Evolutionary conservation across 2,797 vertebrate genomes (phyloP), one percentile per base, ranked within the genome.

Genomic region (Rhinoraja longicauda): DNA sequence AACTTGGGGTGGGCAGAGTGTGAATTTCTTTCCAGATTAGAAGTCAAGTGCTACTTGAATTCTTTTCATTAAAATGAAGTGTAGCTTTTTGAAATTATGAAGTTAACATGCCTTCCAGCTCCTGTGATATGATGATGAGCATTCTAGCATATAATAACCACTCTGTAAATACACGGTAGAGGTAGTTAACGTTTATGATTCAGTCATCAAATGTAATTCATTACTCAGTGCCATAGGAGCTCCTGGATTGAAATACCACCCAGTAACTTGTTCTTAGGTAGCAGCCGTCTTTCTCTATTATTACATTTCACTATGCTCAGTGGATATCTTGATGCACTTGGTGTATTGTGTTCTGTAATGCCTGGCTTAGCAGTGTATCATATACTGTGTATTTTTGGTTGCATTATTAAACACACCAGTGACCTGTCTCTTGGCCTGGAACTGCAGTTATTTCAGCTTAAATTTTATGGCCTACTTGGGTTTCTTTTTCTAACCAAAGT

Each of bases 341-440:
- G 29, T 84, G 10, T 57, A 84, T 84, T 84, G 53, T 84, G 81
- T 59, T 84, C 53, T 84, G n/a, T 82, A 82, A 53, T 59, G 26
- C 15, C 26, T 84, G 81, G 59, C 81, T 15, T 59, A 84, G 53
- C 81, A 15, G 53, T 84, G 78, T 81, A 81, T 53, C 78, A 6
- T 53, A 12, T 81, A 45, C 45, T 45, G 45, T 45, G 53, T 81
- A 45, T 45, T 21, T 45, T 81, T 53, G 8, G 24, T 81, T 81
- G 24, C 39, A 84, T 84, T 26, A n/a, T 62, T n/a, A 84, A 84
- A n/a, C 81, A 84, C 53, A n/a, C 24, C 4, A 84, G 13, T 62
- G 26, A 4, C 26, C 32, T 82, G 81, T 5, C 21, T n/a, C 53
- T 84, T 29, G 12, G 21, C 57, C 24, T 82, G 79, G 45, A 57